Base-by-base conservation (phyloP, 2,113 vertebrate genomes). In the Trematomus loennbergii region DNA sequence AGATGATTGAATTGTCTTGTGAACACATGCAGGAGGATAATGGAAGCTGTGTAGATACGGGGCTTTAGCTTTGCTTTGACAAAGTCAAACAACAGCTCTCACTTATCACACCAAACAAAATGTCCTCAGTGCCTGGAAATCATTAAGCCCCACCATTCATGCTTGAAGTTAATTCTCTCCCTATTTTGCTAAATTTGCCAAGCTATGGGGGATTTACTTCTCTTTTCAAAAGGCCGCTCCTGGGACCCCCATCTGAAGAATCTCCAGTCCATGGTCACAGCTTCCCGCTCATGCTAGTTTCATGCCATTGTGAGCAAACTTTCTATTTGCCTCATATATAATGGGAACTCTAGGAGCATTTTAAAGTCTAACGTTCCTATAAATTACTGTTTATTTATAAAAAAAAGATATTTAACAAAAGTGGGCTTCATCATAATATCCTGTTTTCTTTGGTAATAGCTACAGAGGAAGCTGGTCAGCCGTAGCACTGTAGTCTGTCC, bases 71-170 rank as follows among this genome's bases (percentile, higher is more conserved):
- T 86, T 53, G 57, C 79, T 83, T 83, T 77, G 81, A 86, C 89
- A 91, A 90, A 88, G 79, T 92, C 81, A 79, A 88, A 92, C 84
- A 93, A 87, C 85, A 78, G 85, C 82, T 83, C 71, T 78, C 79
- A 90, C 89, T 93, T 90, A 92, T 92, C 87, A 81, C 74, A 69
- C 71, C 64, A 15, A 84, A 74, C 84, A 91, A 89, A 87, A 92
- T 86, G 81, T 89, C 81, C 87, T 89, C 72, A 18, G 81, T 73
- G 86, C 80, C 73, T 91, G 81, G 55, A 84, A 86, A 86, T 85
- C 86, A 89, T 84, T 86, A 91, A 91, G 74, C 83, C 53, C 63
- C 67, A 22, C 79, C 83, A 87, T 91, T 89, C 90, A 87, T 71
- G 87, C 88, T 79, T 89, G 74, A 93, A 89, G 87, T 89, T 88